phyloP scores from a whole-genome alignment of 2,797 vertebrate genomes.

The Crocidura indochinensis region DNA sequence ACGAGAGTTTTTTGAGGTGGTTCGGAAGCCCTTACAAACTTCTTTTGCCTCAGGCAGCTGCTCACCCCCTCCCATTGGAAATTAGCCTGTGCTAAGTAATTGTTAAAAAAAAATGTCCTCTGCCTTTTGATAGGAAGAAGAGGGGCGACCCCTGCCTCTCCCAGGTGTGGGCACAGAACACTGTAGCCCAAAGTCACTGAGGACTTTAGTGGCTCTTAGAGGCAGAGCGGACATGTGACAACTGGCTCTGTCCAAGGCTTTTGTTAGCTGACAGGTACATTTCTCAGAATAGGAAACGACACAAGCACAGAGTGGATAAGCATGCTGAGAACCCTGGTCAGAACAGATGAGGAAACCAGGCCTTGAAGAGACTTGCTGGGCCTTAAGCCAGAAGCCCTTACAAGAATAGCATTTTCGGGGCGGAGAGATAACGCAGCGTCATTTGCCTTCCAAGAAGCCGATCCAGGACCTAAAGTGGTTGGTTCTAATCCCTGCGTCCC shows the following conservation, averaged over 20 bases:
- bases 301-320: not conserved
- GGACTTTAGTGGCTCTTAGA: fast-evolving
- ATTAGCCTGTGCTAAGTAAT: too few relatives aligned
- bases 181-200: not conserved
- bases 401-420: not conserved
- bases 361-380: not conserved
- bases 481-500: too few relatives aligned
- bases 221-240: too few relatives aligned
- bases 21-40: not conserved
- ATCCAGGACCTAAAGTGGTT: too few relatives aligned
- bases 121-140: not conserved
- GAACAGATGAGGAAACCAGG: not conserved
- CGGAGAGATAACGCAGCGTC: too few relatives aligned
- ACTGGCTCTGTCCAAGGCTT: not conserved
- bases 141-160: not conserved
- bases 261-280: not conserved
- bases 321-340: not conserved
- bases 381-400: too few relatives aligned
- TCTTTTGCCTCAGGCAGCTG: not conserved
- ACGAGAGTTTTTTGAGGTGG: not conserved
- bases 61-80: too few relatives aligned
- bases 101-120: too few relatives aligned
- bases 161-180: too few relatives aligned
- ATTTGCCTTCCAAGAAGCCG: too few relatives aligned
- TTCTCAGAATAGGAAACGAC: not conserved